Conservation (phyloP, 2,113 vertebrate genomes). For the western clawed frog (Xenopus tropicalis) region DNA sequence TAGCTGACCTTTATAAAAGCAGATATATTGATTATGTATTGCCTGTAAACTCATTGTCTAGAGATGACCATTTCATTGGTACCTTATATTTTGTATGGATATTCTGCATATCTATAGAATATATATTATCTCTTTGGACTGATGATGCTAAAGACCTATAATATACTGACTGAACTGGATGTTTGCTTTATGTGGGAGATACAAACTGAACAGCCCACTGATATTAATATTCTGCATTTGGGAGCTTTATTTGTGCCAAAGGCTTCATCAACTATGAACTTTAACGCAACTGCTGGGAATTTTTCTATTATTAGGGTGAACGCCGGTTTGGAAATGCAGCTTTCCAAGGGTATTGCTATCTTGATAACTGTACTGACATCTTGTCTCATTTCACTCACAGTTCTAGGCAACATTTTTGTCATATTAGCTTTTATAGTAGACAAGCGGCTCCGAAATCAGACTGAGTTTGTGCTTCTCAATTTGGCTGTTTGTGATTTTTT, state of each 20-base stretch:
- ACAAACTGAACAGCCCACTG: no score
- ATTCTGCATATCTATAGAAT: no score
- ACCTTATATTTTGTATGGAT: no score
- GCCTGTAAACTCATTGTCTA: no score
- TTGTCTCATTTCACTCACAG: conserved; percentile 11
- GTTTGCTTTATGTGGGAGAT: no score
- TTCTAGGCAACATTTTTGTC: conserved; percentile 23
- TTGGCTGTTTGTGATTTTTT: conserved; percentile 24
- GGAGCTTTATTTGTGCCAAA: neutral
- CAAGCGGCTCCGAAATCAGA: conserved; percentile 15
- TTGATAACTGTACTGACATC: conserved; percentile 3
- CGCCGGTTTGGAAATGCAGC: neutral
- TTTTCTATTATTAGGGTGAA: neutral
- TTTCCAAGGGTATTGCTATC: neutral
- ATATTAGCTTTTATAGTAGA: conserved; percentile 27
- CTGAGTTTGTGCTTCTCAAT: conserved; percentile 23
- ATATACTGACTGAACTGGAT: no score
- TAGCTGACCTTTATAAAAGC: no score
- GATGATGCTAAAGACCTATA: no score
- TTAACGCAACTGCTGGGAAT: neutral
- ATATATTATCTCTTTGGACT: no score
- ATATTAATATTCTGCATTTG: no score
- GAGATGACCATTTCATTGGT: no score
- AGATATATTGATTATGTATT: no score
- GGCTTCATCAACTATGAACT: neutral